Conservation (phyloP, 2,113 vertebrate species). For the Cygnus atratus region DNA sequence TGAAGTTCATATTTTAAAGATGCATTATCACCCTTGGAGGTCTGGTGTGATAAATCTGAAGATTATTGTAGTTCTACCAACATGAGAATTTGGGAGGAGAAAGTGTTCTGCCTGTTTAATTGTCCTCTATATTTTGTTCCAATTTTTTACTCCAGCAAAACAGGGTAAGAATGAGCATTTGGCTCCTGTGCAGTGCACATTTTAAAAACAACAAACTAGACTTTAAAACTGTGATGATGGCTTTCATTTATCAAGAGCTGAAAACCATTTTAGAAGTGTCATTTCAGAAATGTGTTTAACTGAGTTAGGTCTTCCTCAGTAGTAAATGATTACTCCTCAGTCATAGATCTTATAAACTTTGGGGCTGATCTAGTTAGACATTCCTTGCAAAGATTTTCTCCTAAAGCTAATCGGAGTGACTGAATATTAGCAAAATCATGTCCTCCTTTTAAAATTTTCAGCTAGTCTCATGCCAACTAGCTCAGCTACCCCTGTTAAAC, state of each 20-base stretch:
- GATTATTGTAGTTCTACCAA: slow-evolving; percentile 48
- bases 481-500: not conserved
- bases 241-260: slow-evolving; percentile 36
- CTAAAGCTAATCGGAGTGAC: not conserved
- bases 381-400: not conserved
- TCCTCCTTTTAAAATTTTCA: not conserved
- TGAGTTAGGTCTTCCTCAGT: slow-evolving; percentile 21
- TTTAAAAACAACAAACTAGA: slow-evolving; percentile 26
- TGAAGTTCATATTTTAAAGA: slow-evolving; percentile 75
- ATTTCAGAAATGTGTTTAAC: slow-evolving; percentile 31
- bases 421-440: not conserved
- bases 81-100: slow-evolving; percentile 42
- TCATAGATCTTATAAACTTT: slow-evolving; percentile 19
- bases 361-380: not conserved
- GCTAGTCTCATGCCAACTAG: not conserved
- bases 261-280: slow-evolving; percentile 35
- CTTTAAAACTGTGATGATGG: not conserved
- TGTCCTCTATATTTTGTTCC: slow-evolving; percentile 15
- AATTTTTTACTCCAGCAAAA: not conserved
- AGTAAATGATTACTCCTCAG: not conserved
- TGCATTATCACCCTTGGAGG: slow-evolving; percentile 70
- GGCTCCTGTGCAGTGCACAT: slow-evolving; percentile 7
- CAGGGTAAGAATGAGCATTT: slow-evolving; percentile 8
- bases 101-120: slow-evolving; percentile 34
- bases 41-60: slow-evolving; percentile 69